These are phyloP conservation scores for Polyploca ridens DNA, from an alignment of 2,888 invertebrate genomes.

Conservation along the genomic window DNA sequence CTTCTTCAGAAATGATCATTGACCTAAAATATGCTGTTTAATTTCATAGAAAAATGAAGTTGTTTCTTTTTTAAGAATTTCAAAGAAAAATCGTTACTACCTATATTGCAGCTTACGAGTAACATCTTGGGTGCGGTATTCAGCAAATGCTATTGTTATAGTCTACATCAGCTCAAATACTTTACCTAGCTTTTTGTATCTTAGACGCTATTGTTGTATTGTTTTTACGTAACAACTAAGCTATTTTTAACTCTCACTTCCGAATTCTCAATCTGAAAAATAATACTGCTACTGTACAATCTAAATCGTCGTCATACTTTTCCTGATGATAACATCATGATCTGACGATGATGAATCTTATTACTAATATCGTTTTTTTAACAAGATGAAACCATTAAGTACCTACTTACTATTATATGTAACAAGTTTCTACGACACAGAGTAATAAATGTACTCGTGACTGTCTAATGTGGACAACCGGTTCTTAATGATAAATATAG, in stretches of 20 bases:
- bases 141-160: neutral
- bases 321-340: neutral
- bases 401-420: neutral
- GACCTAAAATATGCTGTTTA: too few species aligned
- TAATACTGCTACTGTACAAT: neutral
- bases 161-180: too few species aligned
- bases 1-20: too few species aligned
- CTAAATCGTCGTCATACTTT: neutral
- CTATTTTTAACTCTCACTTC: neutral
- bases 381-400: neutral
- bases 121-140: neutral
- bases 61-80: too few species aligned
- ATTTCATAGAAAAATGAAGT: too few species aligned
- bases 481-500: conserved; percentile 13
- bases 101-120: too few species aligned
- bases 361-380: neutral
- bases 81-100: too few species aligned
- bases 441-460: neutral
- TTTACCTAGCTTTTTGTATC: neutral
- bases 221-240: neutral
- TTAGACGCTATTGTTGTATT: neutral
- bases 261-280: neutral
- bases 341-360: neutral
- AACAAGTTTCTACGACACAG: conserved; percentile 1
- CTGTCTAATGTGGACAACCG: conserved; percentile 1